Percentiles rank a stretch among this genome's conserved stretches.
Conservation (phyloP, 2,113 vertebrate species). For the Periophthalmus modestus region DNA sequence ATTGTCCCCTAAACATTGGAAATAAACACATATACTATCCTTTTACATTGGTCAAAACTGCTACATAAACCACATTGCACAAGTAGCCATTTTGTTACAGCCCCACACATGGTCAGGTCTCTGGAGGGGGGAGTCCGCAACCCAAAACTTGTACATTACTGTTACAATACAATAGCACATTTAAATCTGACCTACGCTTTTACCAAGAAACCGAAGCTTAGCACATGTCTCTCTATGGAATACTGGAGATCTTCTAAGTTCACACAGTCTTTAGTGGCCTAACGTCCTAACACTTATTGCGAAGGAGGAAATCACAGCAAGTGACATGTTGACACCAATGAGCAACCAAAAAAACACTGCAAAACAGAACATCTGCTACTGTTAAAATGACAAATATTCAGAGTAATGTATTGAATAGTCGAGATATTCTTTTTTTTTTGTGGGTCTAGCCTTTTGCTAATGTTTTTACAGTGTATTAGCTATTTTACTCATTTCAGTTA, state of each 20-base stretch:
- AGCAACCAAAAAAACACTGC: conserved; percentile 44
- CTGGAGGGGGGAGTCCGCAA: conserved; percentile 24
- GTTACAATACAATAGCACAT: conserved; percentile 45
- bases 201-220: conserved; percentile 66
- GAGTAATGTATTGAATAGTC: not conserved
- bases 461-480: too few species aligned
- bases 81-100: not conserved
- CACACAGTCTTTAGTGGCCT: conserved; percentile 69
- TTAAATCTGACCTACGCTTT: conserved; percentile 66
- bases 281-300: conserved; percentile 81
- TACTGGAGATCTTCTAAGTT: conserved; percentile 56
- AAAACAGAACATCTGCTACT: not conserved
- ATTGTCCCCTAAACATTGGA: too few species aligned
- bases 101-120: not conserved
- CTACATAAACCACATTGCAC: not conserved
- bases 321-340: conserved; percentile 54
- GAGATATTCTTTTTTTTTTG: not conserved
- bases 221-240: conserved; percentile 74
- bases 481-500: too few species aligned
- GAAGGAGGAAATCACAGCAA: conserved; percentile 63
- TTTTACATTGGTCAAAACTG: not conserved
- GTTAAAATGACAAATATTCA: not conserved
- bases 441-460: too few species aligned
- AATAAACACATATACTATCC: too few species aligned
- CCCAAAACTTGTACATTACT: conserved; percentile 37